Evolutionary conservation across 2,888 invertebrate species (phyloP).

Genomic region (Drosophila sordidapex): DNA sequence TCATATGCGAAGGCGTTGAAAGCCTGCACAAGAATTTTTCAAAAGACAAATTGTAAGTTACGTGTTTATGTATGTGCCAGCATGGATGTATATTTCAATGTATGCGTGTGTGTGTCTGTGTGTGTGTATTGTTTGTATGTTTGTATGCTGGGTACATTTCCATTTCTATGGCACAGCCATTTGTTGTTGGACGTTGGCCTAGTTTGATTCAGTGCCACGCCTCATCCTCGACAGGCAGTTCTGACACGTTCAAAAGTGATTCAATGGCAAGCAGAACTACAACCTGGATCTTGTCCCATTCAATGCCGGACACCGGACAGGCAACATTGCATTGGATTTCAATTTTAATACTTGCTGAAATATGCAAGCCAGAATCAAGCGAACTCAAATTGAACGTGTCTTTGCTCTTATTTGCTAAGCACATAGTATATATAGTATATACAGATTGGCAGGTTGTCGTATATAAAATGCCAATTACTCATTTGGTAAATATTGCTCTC

Average conservation of each 20-base stretch:
- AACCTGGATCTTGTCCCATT: slow-evolving; percentile 31
- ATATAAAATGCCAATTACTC: slow-evolving; percentile 7
- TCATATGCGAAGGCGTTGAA: slow-evolving; percentile 10
- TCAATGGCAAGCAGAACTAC: slow-evolving; percentile 41
- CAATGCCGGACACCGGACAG: slow-evolving; percentile 16
- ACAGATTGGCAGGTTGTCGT: slow-evolving; percentile 20
- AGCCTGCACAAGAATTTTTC: slow-evolving; percentile 19
- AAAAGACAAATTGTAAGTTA: slow-evolving; percentile 9
- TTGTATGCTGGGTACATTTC: slow-evolving; percentile 32
- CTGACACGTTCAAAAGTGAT: slow-evolving; percentile 61
- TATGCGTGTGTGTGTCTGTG: background rate
- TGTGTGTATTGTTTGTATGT: slow-evolving; percentile 1
- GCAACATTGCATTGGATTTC: slow-evolving; percentile 32
- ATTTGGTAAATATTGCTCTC: slow-evolving; percentile 19
- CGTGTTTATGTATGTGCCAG: background rate
- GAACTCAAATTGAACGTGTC: slow-evolving; percentile 34
- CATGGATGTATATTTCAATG: background rate
- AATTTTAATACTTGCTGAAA: slow-evolving; percentile 51
- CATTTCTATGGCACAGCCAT: slow-evolving; percentile 58
- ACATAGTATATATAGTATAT: slow-evolving; percentile 15
- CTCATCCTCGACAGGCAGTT: slow-evolving; percentile 38
- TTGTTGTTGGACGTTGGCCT: slow-evolving; percentile 52
- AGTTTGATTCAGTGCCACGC: slow-evolving; percentile 38
- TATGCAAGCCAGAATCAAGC: slow-evolving; percentile 56
- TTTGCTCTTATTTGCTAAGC: slow-evolving; percentile 22